phyloP scores from a whole-genome alignment of 2,113 vertebrate genomes.

The Hippoglossus stenolepis region DNA sequence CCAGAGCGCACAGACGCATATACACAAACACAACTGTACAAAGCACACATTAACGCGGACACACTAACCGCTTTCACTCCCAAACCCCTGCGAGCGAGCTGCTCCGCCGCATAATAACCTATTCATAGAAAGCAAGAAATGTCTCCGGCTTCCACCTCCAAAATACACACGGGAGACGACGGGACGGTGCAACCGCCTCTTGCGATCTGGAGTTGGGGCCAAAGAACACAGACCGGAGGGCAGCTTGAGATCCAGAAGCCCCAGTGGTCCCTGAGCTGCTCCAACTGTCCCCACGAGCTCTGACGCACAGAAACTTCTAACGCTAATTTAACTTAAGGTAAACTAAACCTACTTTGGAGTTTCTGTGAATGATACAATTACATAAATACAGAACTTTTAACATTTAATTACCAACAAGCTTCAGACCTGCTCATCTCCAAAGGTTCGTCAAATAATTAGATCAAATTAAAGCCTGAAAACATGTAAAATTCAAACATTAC shows the following conservation, averaged over 20 bases:
- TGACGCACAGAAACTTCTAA: background rate
- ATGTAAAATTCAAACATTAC: background rate
- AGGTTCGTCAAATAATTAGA: too few relatives aligned
- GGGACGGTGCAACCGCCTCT: slow-evolving; percentile 65
- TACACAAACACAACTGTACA: slow-evolving; percentile 75
- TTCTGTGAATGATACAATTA: background rate
- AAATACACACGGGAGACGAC: slow-evolving; percentile 73
- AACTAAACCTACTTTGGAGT: background rate
- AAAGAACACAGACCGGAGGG: slow-evolving; percentile 40
- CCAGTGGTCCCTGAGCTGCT: too few relatives aligned
- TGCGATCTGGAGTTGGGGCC: slow-evolving; percentile 66
- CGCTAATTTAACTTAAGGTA: background rate
- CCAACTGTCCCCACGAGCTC: background rate
- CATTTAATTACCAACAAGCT: too few relatives aligned
- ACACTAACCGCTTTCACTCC: slow-evolving; percentile 79
- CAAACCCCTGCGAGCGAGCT: slow-evolving; percentile 29
- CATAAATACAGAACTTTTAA: too few relatives aligned
- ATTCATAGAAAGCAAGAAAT: slow-evolving; percentile 77
- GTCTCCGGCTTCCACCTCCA: slow-evolving; percentile 70
- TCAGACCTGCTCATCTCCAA: too few relatives aligned
- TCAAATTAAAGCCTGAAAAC: too few relatives aligned
- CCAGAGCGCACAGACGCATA: slow-evolving; percentile 47
- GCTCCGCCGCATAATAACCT: slow-evolving; percentile 73
- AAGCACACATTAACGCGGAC: slow-evolving; percentile 62
- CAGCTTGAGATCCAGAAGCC: background rate